Conservation (phyloP, 2,888 invertebrate genomes). For the Nemapogon koenigi region DNA sequence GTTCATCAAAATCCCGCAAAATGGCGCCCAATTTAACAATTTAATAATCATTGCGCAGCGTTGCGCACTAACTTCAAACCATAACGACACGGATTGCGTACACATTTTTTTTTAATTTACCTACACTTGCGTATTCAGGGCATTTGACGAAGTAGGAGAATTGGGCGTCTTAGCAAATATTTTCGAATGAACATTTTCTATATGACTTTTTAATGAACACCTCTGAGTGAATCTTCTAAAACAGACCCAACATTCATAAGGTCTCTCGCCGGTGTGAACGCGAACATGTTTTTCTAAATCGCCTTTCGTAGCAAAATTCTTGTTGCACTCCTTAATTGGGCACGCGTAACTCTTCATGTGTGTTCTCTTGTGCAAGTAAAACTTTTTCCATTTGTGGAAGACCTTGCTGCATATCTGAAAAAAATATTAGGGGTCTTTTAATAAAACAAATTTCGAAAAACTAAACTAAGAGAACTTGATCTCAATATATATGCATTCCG, state of each 20-base stretch:
- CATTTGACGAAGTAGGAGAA: too few relatives aligned
- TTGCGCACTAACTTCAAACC: too few relatives aligned
- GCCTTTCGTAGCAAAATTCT: constrained; percentile 39
- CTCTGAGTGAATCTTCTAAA: constrained; percentile 35
- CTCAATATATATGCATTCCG: too few relatives aligned
- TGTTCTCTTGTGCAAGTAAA: constrained; percentile 34
- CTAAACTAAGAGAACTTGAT: too few relatives aligned
- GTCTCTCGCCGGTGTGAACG: constrained; percentile 47
- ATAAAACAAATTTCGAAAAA: too few relatives aligned
- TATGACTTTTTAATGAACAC: constrained; percentile 33
- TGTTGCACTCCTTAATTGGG: constrained; percentile 31
- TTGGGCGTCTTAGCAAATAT: too few relatives aligned
- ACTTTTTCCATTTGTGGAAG: constrained; percentile 32
- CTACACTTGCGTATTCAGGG: too few relatives aligned
- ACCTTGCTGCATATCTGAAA: constrained; percentile 38
- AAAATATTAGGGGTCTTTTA: constrained; percentile 10
- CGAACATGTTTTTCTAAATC: constrained; percentile 45
- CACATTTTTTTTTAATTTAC: too few relatives aligned
- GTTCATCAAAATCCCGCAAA: too few relatives aligned
- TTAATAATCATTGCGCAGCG: too few relatives aligned
- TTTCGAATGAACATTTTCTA: constrained; percentile 24
- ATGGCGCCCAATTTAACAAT: too few relatives aligned
- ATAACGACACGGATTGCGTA: too few relatives aligned
- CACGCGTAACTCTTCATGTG: constrained; percentile 36
- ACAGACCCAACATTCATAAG: constrained; percentile 36